Evolutionary conservation across 2,113 vertebrate species (phyloP).

Genomic region (Dolichallabes microphthalmus): DNA sequence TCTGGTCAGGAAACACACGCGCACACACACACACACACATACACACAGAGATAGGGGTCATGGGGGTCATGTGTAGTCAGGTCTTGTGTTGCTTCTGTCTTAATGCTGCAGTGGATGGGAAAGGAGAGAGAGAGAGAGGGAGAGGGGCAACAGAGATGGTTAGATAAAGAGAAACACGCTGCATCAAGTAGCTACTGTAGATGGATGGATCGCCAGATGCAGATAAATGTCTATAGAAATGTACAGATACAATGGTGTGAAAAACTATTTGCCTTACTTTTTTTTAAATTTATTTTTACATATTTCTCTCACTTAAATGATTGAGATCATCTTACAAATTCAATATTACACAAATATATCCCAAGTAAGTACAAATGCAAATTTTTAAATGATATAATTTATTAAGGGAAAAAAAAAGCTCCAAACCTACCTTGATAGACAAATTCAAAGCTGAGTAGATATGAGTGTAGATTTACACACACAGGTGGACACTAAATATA

Average conservation of each 20-base stretch:
- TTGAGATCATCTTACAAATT: too few species aligned
- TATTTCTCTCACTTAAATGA: too few species aligned
- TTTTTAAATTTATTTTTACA: too few species aligned
- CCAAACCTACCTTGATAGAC: not conserved
- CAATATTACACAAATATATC: too few species aligned
- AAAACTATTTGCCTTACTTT: too few species aligned
- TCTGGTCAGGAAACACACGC: slow-evolving; percentile 75
- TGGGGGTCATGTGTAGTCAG: not conserved
- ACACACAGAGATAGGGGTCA: not conserved
- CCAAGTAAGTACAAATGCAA: too few species aligned
- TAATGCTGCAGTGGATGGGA: not conserved
- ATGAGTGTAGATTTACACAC: not conserved
- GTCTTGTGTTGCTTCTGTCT: not conserved
- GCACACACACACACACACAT: not conserved
- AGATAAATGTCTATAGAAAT: not conserved
- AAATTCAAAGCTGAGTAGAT: not conserved
- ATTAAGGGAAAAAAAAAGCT: too few species aligned
- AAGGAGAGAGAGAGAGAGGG: not conserved
- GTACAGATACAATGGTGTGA: not conserved
- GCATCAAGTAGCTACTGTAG: not conserved
- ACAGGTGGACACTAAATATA: not conserved
- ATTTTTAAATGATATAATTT: too few species aligned
- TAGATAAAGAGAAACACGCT: not conserved
- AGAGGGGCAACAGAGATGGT: not conserved
- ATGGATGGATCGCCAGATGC: not conserved